Evolutionary conservation across 2,113 vertebrate species (phyloP).

Genomic region (Pollachius pollachius): DNA sequence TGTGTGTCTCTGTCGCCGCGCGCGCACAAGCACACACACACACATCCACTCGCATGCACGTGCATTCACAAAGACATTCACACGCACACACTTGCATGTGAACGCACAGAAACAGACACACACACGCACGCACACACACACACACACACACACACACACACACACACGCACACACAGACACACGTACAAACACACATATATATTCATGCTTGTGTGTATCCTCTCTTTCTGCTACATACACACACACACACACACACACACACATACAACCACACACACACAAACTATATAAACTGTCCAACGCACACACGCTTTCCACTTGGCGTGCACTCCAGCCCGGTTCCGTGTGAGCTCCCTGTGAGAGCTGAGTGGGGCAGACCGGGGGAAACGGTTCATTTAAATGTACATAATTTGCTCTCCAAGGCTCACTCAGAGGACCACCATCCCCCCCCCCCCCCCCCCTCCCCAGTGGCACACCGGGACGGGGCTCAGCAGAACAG

Average conservation of each 20-base stretch:
- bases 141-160: neutral
- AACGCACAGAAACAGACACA: too few relatives aligned
- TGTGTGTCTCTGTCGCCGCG: neutral
- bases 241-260: neutral
- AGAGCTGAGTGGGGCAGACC: constrained; percentile 70
- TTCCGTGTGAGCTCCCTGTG: constrained; percentile 68
- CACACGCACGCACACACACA: neutral
- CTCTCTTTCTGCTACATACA: neutral
- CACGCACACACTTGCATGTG: too few relatives aligned
- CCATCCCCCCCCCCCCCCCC: too few relatives aligned
- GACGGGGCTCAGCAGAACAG: constrained; percentile 43
- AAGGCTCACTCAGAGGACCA: constrained; percentile 65
- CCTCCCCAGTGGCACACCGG: constrained; percentile 58
- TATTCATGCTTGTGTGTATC: neutral
- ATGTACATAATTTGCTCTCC: constrained; percentile 75
- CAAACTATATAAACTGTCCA: constrained; percentile 30
- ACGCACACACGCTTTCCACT: constrained; percentile 39
- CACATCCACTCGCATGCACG: too few relatives aligned
- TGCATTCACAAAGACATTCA: too few relatives aligned
- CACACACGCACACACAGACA: too few relatives aligned
- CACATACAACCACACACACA: constrained; percentile 20
- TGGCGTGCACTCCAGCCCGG: constrained; percentile 47
- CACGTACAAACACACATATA: too few relatives aligned
- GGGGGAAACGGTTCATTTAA: constrained; percentile 75
- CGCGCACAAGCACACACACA: neutral